Evolutionary conservation across 2,888 invertebrate genomes (phyloP).

Genomic region (Lepidochitona cinerea): DNA sequence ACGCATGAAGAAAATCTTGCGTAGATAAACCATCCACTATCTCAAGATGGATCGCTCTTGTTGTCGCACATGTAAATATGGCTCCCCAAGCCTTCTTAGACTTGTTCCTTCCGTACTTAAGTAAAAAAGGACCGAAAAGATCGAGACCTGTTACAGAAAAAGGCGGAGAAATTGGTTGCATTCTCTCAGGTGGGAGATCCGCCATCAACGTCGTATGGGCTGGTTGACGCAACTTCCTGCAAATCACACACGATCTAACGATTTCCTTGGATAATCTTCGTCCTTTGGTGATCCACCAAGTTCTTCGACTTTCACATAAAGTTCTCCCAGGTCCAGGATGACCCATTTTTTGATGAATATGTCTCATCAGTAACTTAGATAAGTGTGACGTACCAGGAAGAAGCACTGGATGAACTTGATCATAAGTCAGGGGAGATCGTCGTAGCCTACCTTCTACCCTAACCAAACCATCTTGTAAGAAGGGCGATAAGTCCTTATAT

Average conservation of each 20-base stretch:
- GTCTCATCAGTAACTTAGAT: neutral
- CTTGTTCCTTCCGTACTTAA: slow-evolving; percentile 14
- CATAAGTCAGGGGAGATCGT: neutral
- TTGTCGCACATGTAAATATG: slow-evolving; percentile 14
- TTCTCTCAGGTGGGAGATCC: neutral
- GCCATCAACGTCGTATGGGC: neutral
- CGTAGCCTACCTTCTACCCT: neutral
- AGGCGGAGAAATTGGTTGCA: neutral
- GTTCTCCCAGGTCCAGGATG: neutral
- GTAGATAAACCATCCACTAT: slow-evolving; percentile 8
- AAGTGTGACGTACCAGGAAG: neutral
- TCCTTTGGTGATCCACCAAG: neutral
- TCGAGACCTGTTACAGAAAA: neutral
- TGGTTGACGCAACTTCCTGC: neutral
- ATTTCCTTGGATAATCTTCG: neutral
- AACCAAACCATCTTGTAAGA: neutral
- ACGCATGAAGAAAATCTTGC: slow-evolving; percentile 1
- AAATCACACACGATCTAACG: neutral
- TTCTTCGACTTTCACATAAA: neutral
- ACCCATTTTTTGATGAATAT: neutral
- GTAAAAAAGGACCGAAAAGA: neutral
- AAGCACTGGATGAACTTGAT: neutral
- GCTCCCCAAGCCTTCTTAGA: slow-evolving; percentile 11
- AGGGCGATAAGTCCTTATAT: neutral
- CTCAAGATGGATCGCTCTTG: slow-evolving; percentile 20